Conservation (phyloP, 1,140 invertebrate genomes). For the Papilio aristodemus region DNA sequence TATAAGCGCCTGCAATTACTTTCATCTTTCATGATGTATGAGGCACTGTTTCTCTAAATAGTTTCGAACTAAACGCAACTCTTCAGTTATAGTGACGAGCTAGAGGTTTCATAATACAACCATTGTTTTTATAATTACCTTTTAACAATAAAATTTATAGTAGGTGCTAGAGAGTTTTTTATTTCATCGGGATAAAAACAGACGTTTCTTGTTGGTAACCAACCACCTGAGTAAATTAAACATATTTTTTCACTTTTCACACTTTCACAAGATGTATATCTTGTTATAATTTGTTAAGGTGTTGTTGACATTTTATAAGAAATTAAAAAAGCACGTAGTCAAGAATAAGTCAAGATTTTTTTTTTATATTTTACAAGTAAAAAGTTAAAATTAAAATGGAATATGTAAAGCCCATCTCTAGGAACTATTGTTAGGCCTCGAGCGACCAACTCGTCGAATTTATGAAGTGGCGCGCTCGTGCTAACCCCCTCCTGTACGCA, state of each 20-base stretch:
- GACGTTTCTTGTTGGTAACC: no score
- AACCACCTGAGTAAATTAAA: no score
- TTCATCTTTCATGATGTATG: conserved; percentile 47
- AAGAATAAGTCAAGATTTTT: no score
- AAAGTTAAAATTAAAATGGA: no score
- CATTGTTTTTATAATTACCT: not conserved
- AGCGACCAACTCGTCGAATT: conserved; percentile 47
- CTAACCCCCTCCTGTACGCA: conserved; percentile 39
- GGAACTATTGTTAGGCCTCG: conserved; percentile 32
- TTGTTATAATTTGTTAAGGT: no score
- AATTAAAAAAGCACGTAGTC: no score
- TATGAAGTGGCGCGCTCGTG: conserved; percentile 57
- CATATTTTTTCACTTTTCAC: no score
- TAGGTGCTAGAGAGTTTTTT: no score
- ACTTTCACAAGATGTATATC: no score
- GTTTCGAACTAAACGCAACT: conserved; percentile 30
- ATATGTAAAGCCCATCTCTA: conserved; percentile 22
- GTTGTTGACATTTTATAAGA: no score
- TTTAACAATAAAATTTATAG: no score
- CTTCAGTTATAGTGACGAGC: not conserved
- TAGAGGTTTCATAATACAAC: not conserved
- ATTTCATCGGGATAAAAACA: not conserved
- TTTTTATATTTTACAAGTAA: no score
- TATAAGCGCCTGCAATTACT: conserved; percentile 43
- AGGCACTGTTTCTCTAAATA: conserved; percentile 51